Conservation (phyloP, 2,113 vertebrate genomes). For the Amazona vittata region DNA sequence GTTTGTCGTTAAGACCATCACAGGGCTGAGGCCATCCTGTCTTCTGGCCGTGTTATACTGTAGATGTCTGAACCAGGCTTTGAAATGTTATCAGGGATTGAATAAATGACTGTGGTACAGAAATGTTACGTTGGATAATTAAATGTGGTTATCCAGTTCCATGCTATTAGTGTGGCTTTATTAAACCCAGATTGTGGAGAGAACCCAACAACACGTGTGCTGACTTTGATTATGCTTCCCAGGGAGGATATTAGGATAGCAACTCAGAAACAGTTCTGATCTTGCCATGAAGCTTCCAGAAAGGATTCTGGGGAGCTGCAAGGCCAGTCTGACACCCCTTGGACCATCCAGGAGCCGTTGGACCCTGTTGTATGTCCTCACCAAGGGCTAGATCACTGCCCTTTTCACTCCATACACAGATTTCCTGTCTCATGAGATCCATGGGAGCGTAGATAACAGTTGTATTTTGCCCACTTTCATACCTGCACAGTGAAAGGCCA, state of each 20-base stretch:
- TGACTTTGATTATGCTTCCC: slow-evolving; percentile 42
- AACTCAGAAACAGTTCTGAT: slow-evolving; percentile 16
- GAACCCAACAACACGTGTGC: slow-evolving; percentile 11
- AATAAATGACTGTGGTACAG: background rate
- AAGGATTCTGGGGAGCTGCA: background rate
- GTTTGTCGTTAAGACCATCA: background rate
- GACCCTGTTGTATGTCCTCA: background rate
- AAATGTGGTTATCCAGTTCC: slow-evolving; percentile 33
- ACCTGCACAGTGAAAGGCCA: background rate
- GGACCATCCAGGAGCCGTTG: background rate
- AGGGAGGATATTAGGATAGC: slow-evolving; percentile 47
- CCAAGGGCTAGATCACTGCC: background rate
- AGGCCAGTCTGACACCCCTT: background rate
- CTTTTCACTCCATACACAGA: background rate
- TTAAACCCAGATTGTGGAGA: slow-evolving; percentile 58
- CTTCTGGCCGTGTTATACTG: background rate
- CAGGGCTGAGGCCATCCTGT: background rate
- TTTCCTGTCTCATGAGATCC: background rate
- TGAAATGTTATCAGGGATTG: background rate
- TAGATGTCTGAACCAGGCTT: background rate
- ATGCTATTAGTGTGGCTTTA: slow-evolving; percentile 46
- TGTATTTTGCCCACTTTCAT: background rate
- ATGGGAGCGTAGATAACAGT: rapidly evolving
- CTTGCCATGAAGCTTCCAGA: slow-evolving; percentile 7
- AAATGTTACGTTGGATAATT: background rate